Base-by-base conservation (phyloP, 2,888 invertebrate species). In the Drosophila atripex region DNA sequence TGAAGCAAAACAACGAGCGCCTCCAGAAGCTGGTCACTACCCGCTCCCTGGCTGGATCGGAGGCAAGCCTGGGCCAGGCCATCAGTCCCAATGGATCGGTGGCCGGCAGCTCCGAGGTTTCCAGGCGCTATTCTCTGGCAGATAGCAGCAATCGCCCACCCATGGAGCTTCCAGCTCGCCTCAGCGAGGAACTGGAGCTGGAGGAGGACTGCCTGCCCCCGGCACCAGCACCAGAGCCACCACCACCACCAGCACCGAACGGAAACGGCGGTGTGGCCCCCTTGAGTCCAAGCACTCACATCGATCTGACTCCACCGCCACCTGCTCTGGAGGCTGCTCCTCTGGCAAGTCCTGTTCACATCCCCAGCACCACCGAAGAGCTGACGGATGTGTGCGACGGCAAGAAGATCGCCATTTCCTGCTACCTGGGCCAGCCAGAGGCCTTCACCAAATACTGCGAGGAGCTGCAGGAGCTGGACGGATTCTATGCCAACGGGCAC, bases 1-100 rank as follows among this genome's bases (percentile, higher is more conserved):
- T 99, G 84, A 98, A 98, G 91, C 97, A 98, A 88, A 99, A 99
- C 92, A 99, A 99, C 91, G 98, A 98, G 90, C 94, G 98, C 25
- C 93, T 99, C 0, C 98, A 98, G 89, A 94, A 97, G 86, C 92
- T 98, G 90, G 97, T 98, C 57, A 94, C 94, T 73, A 94, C 93
- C 68, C 92, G 94, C 39, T 94, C 94, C 0, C 87, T 94, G 68
- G 94, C 94, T 5, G 94, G 94, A 16, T 94, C 94, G 58, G 94
- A 94, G 78, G 93, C 91, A 41, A 94, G 94, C 2, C 88, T 94
- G 21, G 93, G 94, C 1, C 90, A 91, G 77, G 91, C 91, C 6
- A 89, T 91, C 12, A 91, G 91, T 71, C 92, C 92, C 5, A 92
- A 89, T 74, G 91, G 91, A 14, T 91, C 92, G 1, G 84, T 91